Conservation (phyloP, 2,888 invertebrate genomes). For the Harpagoxenus sublaevis region DNA sequence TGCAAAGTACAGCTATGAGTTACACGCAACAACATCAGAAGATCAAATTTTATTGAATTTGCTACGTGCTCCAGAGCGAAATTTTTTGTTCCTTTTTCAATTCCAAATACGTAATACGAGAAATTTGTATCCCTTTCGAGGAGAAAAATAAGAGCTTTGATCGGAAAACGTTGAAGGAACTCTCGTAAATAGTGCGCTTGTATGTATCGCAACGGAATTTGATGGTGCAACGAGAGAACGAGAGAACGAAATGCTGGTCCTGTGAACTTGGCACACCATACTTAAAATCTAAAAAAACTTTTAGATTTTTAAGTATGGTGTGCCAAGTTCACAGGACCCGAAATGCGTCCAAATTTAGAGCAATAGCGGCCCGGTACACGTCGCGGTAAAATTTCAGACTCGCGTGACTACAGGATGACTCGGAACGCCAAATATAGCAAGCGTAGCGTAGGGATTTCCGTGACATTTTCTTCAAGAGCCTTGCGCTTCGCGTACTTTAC, state of each 20-base stretch:
- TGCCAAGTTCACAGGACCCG: too few relatives aligned
- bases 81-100: neutral
- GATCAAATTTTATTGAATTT: neutral
- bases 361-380: slow-evolving; percentile 47
- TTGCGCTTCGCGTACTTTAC: neutral
- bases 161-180: neutral
- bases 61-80: neutral
- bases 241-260: neutral
- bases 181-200: neutral
- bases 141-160: neutral
- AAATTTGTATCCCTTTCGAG: neutral
- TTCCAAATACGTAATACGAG: too few relatives aligned
- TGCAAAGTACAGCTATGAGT: neutral
- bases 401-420: slow-evolving; percentile 69
- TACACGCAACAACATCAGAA: neutral
- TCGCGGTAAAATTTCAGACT: slow-evolving; percentile 68
- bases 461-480: slow-evolving; percentile 57
- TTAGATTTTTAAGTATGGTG: too few relatives aligned
- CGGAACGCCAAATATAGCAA: slow-evolving; percentile 77
- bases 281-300: too few relatives aligned
- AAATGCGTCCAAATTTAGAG: neutral
- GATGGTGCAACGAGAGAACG: neutral
- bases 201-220: neutral
- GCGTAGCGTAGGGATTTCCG: slow-evolving; percentile 64
- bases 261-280: too few relatives aligned